Base-by-base conservation (phyloP, 2,797 vertebrate species). In the Galagoides demidoff region DNA sequence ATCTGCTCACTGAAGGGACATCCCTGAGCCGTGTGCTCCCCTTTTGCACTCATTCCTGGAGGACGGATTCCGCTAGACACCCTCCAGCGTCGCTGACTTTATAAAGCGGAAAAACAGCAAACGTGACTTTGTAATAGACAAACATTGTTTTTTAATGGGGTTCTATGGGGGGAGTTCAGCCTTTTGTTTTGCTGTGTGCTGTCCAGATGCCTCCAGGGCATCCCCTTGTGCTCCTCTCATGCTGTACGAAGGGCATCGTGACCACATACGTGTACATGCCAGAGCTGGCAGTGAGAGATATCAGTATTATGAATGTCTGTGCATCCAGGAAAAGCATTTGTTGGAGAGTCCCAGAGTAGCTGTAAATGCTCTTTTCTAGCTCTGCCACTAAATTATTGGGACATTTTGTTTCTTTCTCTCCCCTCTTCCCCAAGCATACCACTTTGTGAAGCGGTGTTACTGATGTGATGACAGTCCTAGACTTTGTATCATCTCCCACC, bases 301-400 rank as follows among this genome's bases (percentile, higher is more conserved):
- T 97, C 98, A 98, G 98, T 98, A 98, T 98, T 98, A 98, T 4
- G 85, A 98, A 95, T 97, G 95, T 98, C 97, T 98, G 97, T 97
- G 98, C 97, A 76, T 89, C 97, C 97, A 98, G 98, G 96, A 97
- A 89, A 96, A 96, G 94, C 78, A 61, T 95, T 98, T 97, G 64
- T 97, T 91, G 97, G 96, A 90, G 96, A 97, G 98, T 95, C 96
- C 97, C 89, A 61, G 95, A 74, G 90, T 94, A 96, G 98, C 97
- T 98, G 97, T 97, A 96, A 97, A 96, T 73, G 97, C 96, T 97
- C 95, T 95, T 96, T 96, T 98, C 94, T 94, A 97, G 97, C 97
- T 98, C 97, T 98, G 97, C 98, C 97, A 97, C 98, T 98, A 98
- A 99, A 98, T 98, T 98, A 98, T 98, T 98, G 94, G 98, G 98